phyloP scores from a whole-genome alignment of 1,140 invertebrate species.

The Bathynomus jamesi region DNA sequence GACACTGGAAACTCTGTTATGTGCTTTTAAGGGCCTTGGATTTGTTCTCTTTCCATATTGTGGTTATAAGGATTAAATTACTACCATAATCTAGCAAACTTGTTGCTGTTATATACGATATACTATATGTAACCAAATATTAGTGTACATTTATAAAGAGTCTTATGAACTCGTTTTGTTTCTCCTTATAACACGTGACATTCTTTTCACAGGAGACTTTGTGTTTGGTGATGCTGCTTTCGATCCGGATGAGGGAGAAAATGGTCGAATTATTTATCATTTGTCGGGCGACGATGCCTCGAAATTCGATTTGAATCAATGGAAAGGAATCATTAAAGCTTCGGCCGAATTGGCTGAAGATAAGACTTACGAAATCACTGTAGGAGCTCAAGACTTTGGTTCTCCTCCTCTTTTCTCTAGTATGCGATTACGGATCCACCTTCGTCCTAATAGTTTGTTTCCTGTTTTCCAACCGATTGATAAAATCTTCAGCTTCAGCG shows the following conservation, averaged over 20 bases:
- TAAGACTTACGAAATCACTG: constrained; percentile 57
- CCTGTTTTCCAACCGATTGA: constrained; percentile 49
- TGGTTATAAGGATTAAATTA: no score
- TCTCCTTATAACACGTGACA: no score
- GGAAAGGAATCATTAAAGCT: constrained; percentile 70
- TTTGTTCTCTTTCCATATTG: no score
- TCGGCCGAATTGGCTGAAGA: constrained; percentile 41
- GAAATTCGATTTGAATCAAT: constrained; percentile 64
- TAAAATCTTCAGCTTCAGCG: constrained; percentile 65
- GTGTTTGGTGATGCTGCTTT: constrained; percentile 76
- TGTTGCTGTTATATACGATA: no score
- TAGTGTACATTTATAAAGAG: no score
- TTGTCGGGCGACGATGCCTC: constrained; percentile 66
- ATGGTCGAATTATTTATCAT: constrained; percentile 68
- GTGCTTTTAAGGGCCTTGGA: no score
- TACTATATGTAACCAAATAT: no score
- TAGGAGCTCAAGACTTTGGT: constrained; percentile 50
- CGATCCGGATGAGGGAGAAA: constrained; percentile 68
- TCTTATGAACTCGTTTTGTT: no score
- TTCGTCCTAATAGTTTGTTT: constrained; percentile 45
- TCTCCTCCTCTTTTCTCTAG: constrained; percentile 45
- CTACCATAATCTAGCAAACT: no score
- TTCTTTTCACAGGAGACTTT: constrained; percentile 51
- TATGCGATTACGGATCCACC: constrained; percentile 54
- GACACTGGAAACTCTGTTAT: no score